phyloP scores from a whole-genome alignment of 2,113 vertebrate species.

The Crypturellus undulatus region DNA sequence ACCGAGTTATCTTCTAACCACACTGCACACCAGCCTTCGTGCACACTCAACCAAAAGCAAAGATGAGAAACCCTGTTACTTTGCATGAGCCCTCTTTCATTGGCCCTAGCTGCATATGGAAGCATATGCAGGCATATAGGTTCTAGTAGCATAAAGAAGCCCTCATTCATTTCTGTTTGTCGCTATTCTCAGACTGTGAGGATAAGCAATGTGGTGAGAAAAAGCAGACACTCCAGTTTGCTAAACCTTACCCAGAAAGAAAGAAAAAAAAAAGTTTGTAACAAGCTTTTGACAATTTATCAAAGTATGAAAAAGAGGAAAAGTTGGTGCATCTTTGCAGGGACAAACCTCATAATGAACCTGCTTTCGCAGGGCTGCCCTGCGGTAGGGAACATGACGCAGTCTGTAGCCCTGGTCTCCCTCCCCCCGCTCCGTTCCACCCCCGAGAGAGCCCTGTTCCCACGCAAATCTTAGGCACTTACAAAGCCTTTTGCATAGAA shows the following conservation, averaged over 20 bases:
- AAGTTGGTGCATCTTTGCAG: not conserved
- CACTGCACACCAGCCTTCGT: not conserved
- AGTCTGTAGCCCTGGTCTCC: not conserved
- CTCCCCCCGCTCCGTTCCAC: accelerated
- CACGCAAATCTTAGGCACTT: not conserved
- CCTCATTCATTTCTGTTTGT: no score
- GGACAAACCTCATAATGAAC: not conserved
- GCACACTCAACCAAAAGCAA: not conserved
- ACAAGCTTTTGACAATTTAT: not conserved
- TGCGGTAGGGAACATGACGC: not conserved
- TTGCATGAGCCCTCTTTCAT: not conserved
- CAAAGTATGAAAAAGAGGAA: not conserved
- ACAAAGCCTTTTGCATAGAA: not conserved
- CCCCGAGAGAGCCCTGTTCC: not conserved
- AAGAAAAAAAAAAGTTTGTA: not conserved
- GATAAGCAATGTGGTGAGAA: not conserved
- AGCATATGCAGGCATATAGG: no score
- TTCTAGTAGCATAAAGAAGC: no score
- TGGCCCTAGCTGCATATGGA: not conserved
- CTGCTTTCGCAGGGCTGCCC: not conserved
- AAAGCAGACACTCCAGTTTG: not conserved
- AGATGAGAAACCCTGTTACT: not conserved
- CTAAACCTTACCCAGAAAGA: not conserved
- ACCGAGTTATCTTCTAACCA: not conserved
- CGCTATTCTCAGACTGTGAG: not conserved